These are phyloP conservation scores for Ataeniobius toweri DNA, from an alignment of 2,797 vertebrate genomes.

Conservation along the genomic window DNA sequence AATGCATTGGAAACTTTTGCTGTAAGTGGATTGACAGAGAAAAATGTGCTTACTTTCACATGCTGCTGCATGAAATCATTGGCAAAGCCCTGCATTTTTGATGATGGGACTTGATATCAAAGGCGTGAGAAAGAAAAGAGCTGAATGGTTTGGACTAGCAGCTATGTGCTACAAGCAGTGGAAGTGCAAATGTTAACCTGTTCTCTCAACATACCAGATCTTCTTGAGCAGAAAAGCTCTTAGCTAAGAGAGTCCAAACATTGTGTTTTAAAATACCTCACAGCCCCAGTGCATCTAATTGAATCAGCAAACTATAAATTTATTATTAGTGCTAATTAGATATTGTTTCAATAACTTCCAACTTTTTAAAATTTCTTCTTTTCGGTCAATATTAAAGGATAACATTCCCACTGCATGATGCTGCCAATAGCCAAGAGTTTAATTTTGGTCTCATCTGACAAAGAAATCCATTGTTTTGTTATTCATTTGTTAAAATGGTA, in stretches of 20 bases:
- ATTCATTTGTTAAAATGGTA: background rate
- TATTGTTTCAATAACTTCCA: background rate
- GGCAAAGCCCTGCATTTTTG: background rate
- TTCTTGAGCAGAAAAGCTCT: background rate
- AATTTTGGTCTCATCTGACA: background rate
- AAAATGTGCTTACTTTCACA: background rate
- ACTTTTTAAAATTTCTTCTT: too few relatives aligned
- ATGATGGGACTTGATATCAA: background rate
- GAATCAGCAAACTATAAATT: background rate
- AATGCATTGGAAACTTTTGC: background rate
- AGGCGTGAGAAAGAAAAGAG: background rate
- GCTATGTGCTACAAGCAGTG: background rate
- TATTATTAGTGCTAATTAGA: background rate
- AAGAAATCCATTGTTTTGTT: background rate
- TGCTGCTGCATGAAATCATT: background rate
- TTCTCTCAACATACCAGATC: background rate
- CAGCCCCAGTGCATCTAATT: background rate
- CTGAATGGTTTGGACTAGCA: background rate
- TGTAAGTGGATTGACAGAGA: background rate
- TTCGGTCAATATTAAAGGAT: background rate
- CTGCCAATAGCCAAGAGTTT: background rate
- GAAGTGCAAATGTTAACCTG: conserved; percentile 34
- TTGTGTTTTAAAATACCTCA: background rate
- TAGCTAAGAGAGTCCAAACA: too few relatives aligned
- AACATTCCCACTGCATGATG: background rate